Evolutionary conservation across 2,797 vertebrate genomes (phyloP).

Genomic region (Aplochiton taeniatus): DNA sequence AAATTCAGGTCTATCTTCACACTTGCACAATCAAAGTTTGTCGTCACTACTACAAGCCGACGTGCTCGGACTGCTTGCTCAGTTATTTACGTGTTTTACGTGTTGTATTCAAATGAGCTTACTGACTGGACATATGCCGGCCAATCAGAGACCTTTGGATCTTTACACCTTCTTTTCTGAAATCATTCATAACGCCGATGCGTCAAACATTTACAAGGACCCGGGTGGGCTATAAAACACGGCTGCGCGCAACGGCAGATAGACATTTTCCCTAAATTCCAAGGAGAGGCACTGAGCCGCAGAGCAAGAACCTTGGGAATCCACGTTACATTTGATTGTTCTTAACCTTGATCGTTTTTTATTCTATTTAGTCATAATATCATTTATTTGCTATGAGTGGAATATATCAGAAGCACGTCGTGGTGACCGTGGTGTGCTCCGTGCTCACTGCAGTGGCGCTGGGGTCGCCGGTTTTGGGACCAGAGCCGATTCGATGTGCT

Average conservation of each 20-base stretch:
- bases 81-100: constrained; percentile 68
- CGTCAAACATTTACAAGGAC: constrained; percentile 76
- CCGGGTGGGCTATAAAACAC: constrained; percentile 75
- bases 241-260: constrained; percentile 62
- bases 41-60: constrained; percentile 58
- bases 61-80: constrained; percentile 59
- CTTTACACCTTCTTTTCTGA: constrained; percentile 80
- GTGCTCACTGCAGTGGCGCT: constrained; percentile 57
- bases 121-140: constrained; percentile 53
- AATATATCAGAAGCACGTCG: constrained; percentile 52
- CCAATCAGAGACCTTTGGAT: constrained; percentile 72
- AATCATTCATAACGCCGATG: constrained; percentile 81
- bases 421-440: constrained; percentile 53
- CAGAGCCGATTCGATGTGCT: constrained; percentile 83
- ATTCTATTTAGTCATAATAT: constrained; percentile 44
- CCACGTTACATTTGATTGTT: constrained; percentile 22
- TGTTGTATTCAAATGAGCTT: constrained; percentile 74
- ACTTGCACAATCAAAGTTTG: constrained; percentile 63
- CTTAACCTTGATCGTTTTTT: constrained; percentile 11
- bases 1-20: not conserved
- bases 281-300: constrained; percentile 58
- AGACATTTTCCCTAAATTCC: constrained; percentile 67
- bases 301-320: constrained; percentile 37
- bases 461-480: constrained; percentile 71
- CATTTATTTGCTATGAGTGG: constrained; percentile 62